Evolutionary conservation across 2,113 vertebrate species (phyloP).

Genomic region (Ictalurus furcatus): DNA sequence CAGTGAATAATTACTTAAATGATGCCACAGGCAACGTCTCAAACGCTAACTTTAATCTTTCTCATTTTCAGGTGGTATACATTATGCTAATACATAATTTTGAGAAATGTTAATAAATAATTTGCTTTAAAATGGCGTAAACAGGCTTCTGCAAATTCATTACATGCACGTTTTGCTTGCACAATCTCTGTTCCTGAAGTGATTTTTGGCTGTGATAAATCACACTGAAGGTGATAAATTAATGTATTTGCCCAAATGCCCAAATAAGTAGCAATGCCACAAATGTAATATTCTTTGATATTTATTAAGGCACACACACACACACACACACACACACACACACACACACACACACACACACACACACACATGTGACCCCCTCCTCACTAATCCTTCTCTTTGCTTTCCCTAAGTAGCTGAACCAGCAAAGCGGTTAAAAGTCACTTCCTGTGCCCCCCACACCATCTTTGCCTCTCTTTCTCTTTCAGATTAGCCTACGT

Average conservation of each 20-base stretch:
- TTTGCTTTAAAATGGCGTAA: neutral
- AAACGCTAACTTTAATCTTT: neutral
- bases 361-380: slow-evolving; percentile 12
- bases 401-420: slow-evolving; percentile 76
- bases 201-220: neutral
- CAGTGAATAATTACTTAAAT: neutral
- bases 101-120: neutral
- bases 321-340: too few relatives aligned
- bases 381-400: slow-evolving; percentile 71
- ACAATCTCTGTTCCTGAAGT: neutral
- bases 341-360: neutral
- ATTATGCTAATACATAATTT: neutral
- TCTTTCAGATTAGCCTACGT: slow-evolving; percentile 72
- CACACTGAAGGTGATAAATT: neutral
- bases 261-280: neutral
- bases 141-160: neutral
- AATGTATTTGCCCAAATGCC: neutral
- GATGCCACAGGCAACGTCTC: neutral
- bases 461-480: slow-evolving; percentile 38
- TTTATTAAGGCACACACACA: neutral
- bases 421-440: slow-evolving; percentile 71
- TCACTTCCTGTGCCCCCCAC: slow-evolving; percentile 66
- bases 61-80: neutral
- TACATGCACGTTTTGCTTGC: neutral
- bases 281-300: neutral